Conservation (phyloP, 2,113 vertebrate genomes). For the Porphyrio hochstetteri region DNA sequence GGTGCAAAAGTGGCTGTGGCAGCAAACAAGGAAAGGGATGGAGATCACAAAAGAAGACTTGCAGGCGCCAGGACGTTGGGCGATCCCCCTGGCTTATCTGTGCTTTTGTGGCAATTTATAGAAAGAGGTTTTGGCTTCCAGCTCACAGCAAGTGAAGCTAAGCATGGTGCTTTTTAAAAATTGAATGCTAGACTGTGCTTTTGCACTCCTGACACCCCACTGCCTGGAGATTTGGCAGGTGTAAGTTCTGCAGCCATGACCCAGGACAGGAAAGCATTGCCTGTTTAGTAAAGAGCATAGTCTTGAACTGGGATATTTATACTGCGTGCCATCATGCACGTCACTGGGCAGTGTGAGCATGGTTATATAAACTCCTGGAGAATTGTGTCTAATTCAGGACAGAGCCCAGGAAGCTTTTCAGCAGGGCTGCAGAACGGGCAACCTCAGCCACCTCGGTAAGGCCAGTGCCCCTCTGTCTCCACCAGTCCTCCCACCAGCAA, state of each 20-base stretch:
- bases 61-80: fast-evolving
- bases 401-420: not conserved
- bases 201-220: not conserved
- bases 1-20: not conserved
- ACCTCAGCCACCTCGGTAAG: not conserved
- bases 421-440: not conserved
- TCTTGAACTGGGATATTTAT: not conserved
- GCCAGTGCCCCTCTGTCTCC: not conserved
- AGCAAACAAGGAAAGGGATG: not conserved
- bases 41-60: not conserved
- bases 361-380: not conserved
- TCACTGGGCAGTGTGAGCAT: not conserved
- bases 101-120: not conserved
- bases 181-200: not conserved
- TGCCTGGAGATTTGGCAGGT: not conserved
- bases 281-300: not conserved
- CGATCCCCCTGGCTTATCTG: not conserved
- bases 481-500: not conserved
- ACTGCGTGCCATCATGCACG: not conserved
- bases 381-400: not conserved
- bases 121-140: not conserved
- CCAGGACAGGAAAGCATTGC: not conserved
- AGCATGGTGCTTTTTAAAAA: not conserved
- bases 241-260: not conserved
- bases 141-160: not conserved